These are phyloP conservation scores for Chymomyza amoena DNA, from an alignment of 2,888 invertebrate species.

Conservation along the genomic window DNA sequence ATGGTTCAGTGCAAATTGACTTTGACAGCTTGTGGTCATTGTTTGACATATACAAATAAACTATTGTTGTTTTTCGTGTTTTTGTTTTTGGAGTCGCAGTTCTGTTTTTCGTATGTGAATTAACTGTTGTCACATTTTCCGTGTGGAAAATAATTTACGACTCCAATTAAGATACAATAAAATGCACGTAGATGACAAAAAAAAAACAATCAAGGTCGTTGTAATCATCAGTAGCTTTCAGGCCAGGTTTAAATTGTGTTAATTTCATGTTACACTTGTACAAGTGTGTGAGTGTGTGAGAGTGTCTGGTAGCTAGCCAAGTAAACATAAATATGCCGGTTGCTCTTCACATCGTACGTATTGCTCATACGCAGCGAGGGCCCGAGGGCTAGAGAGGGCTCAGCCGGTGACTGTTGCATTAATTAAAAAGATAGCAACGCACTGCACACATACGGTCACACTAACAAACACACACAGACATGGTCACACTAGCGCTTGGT, in stretches of 20 bases:
- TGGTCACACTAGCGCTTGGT: conserved; percentile 17
- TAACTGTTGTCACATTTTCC: not conserved
- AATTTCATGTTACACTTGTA: conserved; percentile 54
- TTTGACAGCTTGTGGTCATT: conserved; percentile 26
- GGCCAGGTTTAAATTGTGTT: conserved; percentile 35
- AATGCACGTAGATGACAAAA: conserved; percentile 26
- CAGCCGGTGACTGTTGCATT: conserved; percentile 51
- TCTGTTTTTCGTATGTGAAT: not conserved
- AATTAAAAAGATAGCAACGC: conserved; percentile 55
- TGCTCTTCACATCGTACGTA: conserved; percentile 28
- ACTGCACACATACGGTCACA: conserved; percentile 34
- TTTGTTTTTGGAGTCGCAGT: not conserved
- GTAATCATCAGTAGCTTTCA: not conserved
- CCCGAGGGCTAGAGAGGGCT: not conserved
- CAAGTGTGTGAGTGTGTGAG: not conserved
- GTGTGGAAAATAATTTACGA: conserved; percentile 48
- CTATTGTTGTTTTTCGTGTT: not conserved
- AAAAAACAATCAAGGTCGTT: conserved; percentile 50
- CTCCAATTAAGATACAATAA: conserved; percentile 37
- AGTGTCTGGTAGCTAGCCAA: not conserved
- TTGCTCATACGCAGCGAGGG: conserved; percentile 38
- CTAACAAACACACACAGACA: not conserved
- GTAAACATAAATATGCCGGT: conserved; percentile 39
- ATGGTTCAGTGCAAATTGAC: conserved; percentile 12
- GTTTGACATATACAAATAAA: conserved; percentile 13